A percentile compares a stretch with the other conserved stretches of the same genome.
Conservation (phyloP, 1,140 invertebrate species). For the Drosophila hydei region DNA sequence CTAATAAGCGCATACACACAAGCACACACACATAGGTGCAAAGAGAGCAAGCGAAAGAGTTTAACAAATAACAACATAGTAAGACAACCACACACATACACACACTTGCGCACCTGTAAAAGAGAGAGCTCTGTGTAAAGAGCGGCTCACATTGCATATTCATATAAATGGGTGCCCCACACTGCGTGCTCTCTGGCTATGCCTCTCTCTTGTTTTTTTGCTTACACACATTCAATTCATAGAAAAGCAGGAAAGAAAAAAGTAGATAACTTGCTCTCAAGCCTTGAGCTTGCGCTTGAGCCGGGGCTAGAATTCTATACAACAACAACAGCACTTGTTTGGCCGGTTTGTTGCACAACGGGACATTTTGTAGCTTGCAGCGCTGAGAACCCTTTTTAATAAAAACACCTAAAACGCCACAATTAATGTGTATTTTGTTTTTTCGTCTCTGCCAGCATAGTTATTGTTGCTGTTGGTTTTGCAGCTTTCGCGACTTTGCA, state of each 20-base stretch:
- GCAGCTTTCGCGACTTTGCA: constrained; percentile 65
- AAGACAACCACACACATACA: constrained; percentile 25
- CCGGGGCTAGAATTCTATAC: constrained; percentile 62
- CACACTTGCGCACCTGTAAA: constrained; percentile 42
- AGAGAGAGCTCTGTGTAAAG: constrained; percentile 55
- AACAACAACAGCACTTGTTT: constrained; percentile 59
- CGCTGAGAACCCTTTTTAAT: constrained; percentile 59
- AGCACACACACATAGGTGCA: constrained; percentile 12
- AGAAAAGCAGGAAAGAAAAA: constrained; percentile 18
- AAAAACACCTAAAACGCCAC: constrained; percentile 22
- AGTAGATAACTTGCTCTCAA: constrained; percentile 11
- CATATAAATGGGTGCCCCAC: constrained; percentile 43
- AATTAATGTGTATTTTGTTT: constrained; percentile 24
- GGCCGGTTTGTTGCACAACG: constrained; percentile 78
- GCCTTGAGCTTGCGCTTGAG: constrained; percentile 68
- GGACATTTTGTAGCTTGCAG: constrained; percentile 65
- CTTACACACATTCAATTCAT: constrained; percentile 26
- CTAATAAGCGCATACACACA: constrained; percentile 60
- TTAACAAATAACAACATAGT: constrained; percentile 1
- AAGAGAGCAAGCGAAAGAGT: not conserved
- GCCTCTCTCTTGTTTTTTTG: constrained; percentile 11
- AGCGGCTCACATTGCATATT: constrained; percentile 57
- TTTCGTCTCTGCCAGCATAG: constrained; percentile 38
- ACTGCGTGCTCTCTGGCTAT: constrained; percentile 16
- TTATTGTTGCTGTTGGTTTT: constrained; percentile 43